Percentiles rank a stretch among this genome's conserved stretches.
Evolutionary conservation across 2,888 invertebrate species (phyloP).

Genomic region (Strigamia maritima): DNA sequence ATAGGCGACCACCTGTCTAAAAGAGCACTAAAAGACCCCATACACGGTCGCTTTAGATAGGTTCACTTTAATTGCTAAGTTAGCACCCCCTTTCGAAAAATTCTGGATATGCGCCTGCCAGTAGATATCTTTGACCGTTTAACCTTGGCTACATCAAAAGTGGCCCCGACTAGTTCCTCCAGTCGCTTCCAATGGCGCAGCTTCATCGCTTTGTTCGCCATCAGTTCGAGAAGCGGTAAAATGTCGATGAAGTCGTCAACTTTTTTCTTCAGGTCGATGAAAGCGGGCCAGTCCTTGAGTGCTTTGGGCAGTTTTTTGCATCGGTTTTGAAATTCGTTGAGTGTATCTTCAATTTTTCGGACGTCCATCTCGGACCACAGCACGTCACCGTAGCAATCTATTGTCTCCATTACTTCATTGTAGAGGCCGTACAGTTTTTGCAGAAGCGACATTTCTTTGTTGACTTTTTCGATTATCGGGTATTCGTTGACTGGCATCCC

Average conservation of each 20-base stretch:
- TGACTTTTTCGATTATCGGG: slow-evolving; percentile 71
- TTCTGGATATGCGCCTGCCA: no score
- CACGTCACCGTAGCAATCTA: slow-evolving; percentile 80
- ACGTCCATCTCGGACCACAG: slow-evolving; percentile 81
- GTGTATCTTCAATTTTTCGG: slow-evolving; percentile 72
- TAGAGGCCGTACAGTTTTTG: slow-evolving; percentile 78
- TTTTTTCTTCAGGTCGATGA: slow-evolving; percentile 75
- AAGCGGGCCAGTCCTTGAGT: slow-evolving; percentile 86
- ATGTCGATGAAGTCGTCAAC: slow-evolving; percentile 88
- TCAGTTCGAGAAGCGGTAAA: slow-evolving; percentile 77
- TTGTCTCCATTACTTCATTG: slow-evolving; percentile 76
- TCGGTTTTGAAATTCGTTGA: slow-evolving; percentile 69
- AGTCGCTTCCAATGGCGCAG: slow-evolving; percentile 72
- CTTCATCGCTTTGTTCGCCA: slow-evolving; percentile 84
- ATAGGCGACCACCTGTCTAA: no score
- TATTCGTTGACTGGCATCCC: slow-evolving; percentile 79
- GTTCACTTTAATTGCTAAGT: no score
- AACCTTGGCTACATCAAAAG: slow-evolving; percentile 77
- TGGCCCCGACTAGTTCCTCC: slow-evolving; percentile 60
- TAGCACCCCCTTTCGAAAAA: no score
- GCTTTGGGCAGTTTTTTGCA: slow-evolving; percentile 78
- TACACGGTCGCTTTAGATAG: no score
- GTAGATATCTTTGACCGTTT: no score
- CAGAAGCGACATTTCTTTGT: slow-evolving; percentile 77
- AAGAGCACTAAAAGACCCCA: no score